Evolutionary conservation across 2,797 vertebrate species (phyloP).

Genomic region (Onychomys arenicola): DNA sequence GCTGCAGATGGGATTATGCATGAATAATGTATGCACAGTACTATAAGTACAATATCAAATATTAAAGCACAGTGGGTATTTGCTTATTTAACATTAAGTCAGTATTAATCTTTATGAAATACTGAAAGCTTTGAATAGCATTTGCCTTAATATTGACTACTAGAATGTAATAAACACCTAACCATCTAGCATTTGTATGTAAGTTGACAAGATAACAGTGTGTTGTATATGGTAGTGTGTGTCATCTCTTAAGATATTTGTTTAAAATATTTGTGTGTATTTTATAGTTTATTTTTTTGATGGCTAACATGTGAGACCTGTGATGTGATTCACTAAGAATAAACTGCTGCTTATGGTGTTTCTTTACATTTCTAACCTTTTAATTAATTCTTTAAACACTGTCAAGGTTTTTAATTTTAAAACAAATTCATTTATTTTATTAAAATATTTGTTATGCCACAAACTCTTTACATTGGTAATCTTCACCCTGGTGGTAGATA

Average conservation of each 20-base stretch:
- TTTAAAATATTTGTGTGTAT: constrained; percentile 59
- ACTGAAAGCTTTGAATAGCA: not conserved
- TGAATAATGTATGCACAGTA: not conserved
- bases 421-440: constrained; percentile 56
- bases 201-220: constrained; percentile 8
- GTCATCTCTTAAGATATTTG: constrained; percentile 43
- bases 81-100: constrained; percentile 45
- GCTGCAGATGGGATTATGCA: not conserved
- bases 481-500: not conserved
- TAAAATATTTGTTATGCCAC: constrained; percentile 19
- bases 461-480: constrained; percentile 19
- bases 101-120: constrained; percentile 37
- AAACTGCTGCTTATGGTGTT: constrained; percentile 84
- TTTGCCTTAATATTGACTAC: not conserved
- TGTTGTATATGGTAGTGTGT: constrained; percentile 43
- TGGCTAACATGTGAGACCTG: constrained; percentile 57
- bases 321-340: constrained; percentile 71
- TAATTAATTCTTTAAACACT: constrained; percentile 78
- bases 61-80: constrained; percentile 15
- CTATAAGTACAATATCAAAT: not conserved
- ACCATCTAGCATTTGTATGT: not conserved
- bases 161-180: constrained; percentile 17
- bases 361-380: constrained; percentile 80
- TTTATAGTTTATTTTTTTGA: constrained; percentile 63
- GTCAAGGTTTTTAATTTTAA: constrained; percentile 79